Evolutionary conservation across 2,113 vertebrate species (phyloP).

Genomic region (Ranitomeya imitator): DNA sequence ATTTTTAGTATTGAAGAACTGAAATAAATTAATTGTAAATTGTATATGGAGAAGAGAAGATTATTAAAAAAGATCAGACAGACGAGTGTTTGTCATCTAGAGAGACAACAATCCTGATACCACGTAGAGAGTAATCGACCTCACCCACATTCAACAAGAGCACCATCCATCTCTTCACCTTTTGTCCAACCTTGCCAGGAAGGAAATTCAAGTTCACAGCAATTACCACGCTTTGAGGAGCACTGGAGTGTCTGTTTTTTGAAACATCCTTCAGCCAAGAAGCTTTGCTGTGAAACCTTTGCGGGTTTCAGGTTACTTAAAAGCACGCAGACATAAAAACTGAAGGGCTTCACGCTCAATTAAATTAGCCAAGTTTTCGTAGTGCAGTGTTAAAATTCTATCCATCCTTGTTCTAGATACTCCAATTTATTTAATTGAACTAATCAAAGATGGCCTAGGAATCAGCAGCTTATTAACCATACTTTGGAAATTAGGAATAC

Average conservation of each 20-base stretch:
- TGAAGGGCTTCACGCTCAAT: slow-evolving; percentile 3
- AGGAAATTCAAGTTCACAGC: slow-evolving; percentile 21
- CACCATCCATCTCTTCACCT: slow-evolving; percentile 9
- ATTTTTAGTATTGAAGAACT: no score
- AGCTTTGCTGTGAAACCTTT: slow-evolving; percentile 15
- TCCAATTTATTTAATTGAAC: slow-evolving; percentile 3
- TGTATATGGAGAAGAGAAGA: not conserved
- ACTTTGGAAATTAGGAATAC: slow-evolving; percentile 18
- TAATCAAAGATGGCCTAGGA: not conserved
- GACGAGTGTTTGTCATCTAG: not conserved
- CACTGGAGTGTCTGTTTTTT: not conserved
- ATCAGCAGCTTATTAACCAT: slow-evolving; percentile 18
- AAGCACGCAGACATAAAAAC: slow-evolving; percentile 14
- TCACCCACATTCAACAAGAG: slow-evolving; percentile 18
- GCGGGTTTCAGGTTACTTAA: slow-evolving; percentile 20
- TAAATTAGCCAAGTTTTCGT: slow-evolving; percentile 17
- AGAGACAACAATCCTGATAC: slow-evolving; percentile 17
- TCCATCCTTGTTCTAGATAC: not conserved
- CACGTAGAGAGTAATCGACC: not conserved
- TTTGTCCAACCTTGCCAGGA: slow-evolving; percentile 25
- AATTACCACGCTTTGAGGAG: slow-evolving; percentile 18
- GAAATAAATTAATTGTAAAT: no score
- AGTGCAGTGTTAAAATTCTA: slow-evolving; percentile 11
- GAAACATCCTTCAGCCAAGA: not conserved
- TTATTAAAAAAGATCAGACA: not conserved